Evolutionary conservation across 2,888 invertebrate species (phyloP), one percentile per base, ranked within the genome.

Genomic region (Automeris io): DNA sequence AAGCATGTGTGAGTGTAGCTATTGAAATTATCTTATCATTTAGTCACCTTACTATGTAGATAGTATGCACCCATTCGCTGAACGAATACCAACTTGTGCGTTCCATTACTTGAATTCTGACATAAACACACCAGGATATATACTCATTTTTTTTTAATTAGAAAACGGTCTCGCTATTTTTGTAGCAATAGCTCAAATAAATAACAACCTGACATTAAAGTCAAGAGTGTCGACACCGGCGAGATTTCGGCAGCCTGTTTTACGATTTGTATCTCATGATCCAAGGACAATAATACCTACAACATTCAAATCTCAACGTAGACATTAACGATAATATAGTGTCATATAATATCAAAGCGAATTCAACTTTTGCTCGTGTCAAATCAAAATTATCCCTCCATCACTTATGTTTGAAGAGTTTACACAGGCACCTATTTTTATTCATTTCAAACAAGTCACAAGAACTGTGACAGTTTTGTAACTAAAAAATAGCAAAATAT

Each of bases 1-100:
- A 54, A 56, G 59, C 61, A 57, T 56, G 61, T 51, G 48, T 62
- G 52, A 59, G 61, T 60, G 51, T 61, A 62, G 72, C 66, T 71
- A 74, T 78, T 76, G 77, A 74, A 79, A 69, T 83, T 78, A 83
- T 86, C 85, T 85, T 86, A 86, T 85, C 86, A 85, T 83, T 72
- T 85, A 80, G 85, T 85, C 86, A 85, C 85, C 81, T 85, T 85
- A 81, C 81, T 73, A 72, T 76, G 76, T 76, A 72, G 80, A 83
- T 85, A 79, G 76, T 70, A 65, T 56, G 54, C 59, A 59, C 47
- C 45, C 41, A 46, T 33, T 57, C 43, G 51, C 53, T 67, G 59
- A 57, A 57, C 49, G 54, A 57, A 45, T 47, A 48, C 44, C 45
- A 40, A 52, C 42, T 57, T 42, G 43, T 6, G 29, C 16, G 29